Conservation (phyloP, 2,888 invertebrate species). For the Drosophila putrida region DNA sequence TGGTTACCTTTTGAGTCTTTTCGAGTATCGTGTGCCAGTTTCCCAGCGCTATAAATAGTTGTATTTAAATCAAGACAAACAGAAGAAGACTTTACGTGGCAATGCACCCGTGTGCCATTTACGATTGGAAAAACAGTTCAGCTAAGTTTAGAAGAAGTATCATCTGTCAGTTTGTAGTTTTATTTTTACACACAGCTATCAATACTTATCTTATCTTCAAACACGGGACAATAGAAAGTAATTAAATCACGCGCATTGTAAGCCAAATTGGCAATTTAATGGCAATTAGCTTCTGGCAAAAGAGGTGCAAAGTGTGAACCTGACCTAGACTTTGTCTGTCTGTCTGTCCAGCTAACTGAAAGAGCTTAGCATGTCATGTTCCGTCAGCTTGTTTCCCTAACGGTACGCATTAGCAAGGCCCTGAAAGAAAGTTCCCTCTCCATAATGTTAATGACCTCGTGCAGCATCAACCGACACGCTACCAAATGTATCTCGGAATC, state of each 20-base stretch:
- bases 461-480: constrained; percentile 36
- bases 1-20: constrained; percentile 4
- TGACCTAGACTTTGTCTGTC: constrained; percentile 64
- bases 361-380: constrained; percentile 13
- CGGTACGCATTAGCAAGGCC: constrained; percentile 47
- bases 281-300: constrained; percentile 46
- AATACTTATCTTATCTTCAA: constrained; percentile 44
- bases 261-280: constrained; percentile 47
- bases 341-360: constrained; percentile 5
- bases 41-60: constrained; percentile 55
- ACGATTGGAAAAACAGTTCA: constrained; percentile 29
- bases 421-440: constrained; percentile 55
- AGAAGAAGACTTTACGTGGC: constrained; percentile 42
- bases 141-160: constrained; percentile 63
- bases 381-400: constrained; percentile 39
- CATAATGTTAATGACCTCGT: constrained; percentile 64
- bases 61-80: constrained; percentile 17
- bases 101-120: constrained; percentile 78
- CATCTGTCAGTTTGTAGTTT: constrained; percentile 37
- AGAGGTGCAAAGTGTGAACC: constrained; percentile 45
- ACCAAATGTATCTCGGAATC: constrained; percentile 45
- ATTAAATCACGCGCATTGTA: constrained; percentile 56
- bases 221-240: constrained; percentile 12
- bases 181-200: constrained; percentile 42
- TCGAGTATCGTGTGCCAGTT: constrained; percentile 48